These are phyloP conservation scores for Crocallis elinguaria DNA, from an alignment of 2,888 invertebrate genomes.

Conservation along the genomic window DNA sequence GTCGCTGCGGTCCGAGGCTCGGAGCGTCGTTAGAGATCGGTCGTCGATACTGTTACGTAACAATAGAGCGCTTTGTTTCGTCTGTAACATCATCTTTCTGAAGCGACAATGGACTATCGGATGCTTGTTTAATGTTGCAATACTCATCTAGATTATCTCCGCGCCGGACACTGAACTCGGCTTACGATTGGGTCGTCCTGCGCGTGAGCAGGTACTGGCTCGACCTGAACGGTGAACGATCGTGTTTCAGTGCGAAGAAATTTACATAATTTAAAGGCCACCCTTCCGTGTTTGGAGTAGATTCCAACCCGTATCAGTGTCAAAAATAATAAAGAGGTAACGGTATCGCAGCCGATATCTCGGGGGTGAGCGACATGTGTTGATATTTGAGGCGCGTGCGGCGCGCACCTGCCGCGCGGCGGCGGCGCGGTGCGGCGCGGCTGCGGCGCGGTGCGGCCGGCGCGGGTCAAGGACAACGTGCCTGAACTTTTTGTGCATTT, in stretches of 20 bases:
- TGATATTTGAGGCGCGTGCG: slow-evolving; percentile 63
- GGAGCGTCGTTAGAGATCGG: slow-evolving; percentile 21
- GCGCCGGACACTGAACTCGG: slow-evolving; percentile 6
- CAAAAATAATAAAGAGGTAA: slow-evolving; percentile 32
- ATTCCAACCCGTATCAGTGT: slow-evolving; percentile 11
- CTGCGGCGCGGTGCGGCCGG: slow-evolving; percentile 31
- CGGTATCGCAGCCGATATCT: slow-evolving; percentile 38
- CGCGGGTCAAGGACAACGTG: slow-evolving; percentile 45
- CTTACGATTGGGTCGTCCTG: neutral
- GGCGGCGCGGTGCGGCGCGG: slow-evolving; percentile 32
- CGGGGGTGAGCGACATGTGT: slow-evolving; percentile 69
- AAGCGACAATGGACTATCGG: slow-evolving; percentile 18
- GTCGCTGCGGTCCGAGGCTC: slow-evolving; percentile 4
- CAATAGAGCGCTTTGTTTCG: slow-evolving; percentile 31
- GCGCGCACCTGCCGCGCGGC: slow-evolving; percentile 42
- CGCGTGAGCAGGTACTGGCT: slow-evolving; percentile 15
- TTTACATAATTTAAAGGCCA: neutral
- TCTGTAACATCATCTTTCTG: slow-evolving; percentile 13
- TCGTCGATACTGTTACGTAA: slow-evolving; percentile 17
- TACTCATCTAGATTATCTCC: slow-evolving; percentile 23
- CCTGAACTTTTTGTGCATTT: slow-evolving; percentile 26
- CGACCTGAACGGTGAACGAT: too few species aligned
- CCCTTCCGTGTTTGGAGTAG: slow-evolving; percentile 8
- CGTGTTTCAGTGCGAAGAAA: neutral
- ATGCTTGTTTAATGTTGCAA: slow-evolving; percentile 14